Evolutionary conservation across 2,113 vertebrate species (phyloP).

Genomic region (Tetraodon nigroviridis): DNA sequence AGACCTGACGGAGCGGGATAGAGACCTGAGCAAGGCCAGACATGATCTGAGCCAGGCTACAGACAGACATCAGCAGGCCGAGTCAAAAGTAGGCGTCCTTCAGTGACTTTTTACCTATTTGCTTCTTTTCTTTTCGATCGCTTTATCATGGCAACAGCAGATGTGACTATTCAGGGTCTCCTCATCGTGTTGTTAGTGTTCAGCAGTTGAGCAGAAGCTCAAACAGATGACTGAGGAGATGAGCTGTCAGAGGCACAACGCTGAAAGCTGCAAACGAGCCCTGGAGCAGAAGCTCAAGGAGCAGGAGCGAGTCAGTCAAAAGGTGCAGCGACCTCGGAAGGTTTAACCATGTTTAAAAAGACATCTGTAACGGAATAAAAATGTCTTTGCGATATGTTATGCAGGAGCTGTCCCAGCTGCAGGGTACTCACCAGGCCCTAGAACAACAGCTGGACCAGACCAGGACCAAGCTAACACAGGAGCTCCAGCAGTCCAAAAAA

Average conservation of each 20-base stretch:
- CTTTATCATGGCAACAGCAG: background rate
- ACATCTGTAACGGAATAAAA: background rate
- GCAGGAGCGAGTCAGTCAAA: constrained; percentile 82
- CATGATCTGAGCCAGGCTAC: constrained; percentile 77
- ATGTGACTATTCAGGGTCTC: background rate
- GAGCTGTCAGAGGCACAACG: constrained; percentile 87
- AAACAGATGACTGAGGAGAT: constrained; percentile 86
- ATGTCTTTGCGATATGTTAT: background rate
- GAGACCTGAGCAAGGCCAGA: constrained; percentile 74
- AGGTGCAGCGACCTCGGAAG: constrained; percentile 68
- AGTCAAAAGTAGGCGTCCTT: constrained; percentile 72
- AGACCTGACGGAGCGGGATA: constrained; percentile 81
- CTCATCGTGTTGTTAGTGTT: constrained; percentile 64
- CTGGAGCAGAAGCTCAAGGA: constrained; percentile 88
- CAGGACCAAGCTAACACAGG: constrained; percentile 79
- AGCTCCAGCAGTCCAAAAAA: constrained; percentile 84
- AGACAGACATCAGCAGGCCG: constrained; percentile 74
- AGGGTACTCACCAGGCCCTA: constrained; percentile 74
- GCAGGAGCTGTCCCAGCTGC: constrained; percentile 80
- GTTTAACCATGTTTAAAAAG: too few species aligned
- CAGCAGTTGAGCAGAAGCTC: constrained; percentile 80
- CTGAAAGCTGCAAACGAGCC: constrained; percentile 76
- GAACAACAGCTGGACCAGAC: constrained; percentile 79
- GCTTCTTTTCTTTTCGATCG: background rate
- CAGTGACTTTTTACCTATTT: background rate